A percentile compares a stretch with the other conserved stretches of the same genome.
Evolutionary conservation across 1,140 invertebrate species (phyloP).

Genomic region (Cyphomyrmex costatus): DNA sequence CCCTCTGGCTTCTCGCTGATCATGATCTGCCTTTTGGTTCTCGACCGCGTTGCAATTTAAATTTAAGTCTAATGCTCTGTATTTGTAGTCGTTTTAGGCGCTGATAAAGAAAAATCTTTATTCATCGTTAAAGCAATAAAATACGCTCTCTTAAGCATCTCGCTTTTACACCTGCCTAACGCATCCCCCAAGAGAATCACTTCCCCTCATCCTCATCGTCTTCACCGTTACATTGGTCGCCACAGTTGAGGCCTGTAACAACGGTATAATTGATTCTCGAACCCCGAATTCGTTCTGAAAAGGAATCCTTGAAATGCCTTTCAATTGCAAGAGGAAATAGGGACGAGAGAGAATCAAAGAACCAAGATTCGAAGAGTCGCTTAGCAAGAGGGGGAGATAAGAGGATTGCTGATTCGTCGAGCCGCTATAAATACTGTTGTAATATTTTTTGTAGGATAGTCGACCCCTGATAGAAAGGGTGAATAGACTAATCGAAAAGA

Average conservation of each 20-base stretch:
- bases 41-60: constrained; percentile 49
- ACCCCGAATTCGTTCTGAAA: constrained; percentile 46
- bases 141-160: constrained; percentile 58
- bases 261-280: constrained; percentile 70
- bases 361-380: constrained; percentile 49
- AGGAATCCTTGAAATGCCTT: constrained; percentile 22
- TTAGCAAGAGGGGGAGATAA: constrained; percentile 53
- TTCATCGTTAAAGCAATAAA: constrained; percentile 70
- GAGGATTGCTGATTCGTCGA: constrained; percentile 60
- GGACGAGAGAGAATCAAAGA: constrained; percentile 52
- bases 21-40: neutral
- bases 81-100: constrained; percentile 35
- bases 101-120: constrained; percentile 49
- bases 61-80: constrained; percentile 58
- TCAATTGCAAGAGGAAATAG: neutral
- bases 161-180: constrained; percentile 37
- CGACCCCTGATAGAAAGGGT: neutral
- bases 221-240: neutral
- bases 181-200: neutral
- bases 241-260: constrained; percentile 32
- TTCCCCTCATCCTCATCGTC: neutral
- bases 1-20: too few species aligned
- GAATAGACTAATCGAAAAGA: constrained; percentile 64
- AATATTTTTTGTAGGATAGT: constrained; percentile 66
- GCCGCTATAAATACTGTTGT: constrained; percentile 63